A percentile compares a stretch with the other conserved stretches of the same genome.
These are phyloP conservation scores for Rattus rattus DNA, from an alignment of 2,113 vertebrate species.

Conservation along the genomic window DNA sequence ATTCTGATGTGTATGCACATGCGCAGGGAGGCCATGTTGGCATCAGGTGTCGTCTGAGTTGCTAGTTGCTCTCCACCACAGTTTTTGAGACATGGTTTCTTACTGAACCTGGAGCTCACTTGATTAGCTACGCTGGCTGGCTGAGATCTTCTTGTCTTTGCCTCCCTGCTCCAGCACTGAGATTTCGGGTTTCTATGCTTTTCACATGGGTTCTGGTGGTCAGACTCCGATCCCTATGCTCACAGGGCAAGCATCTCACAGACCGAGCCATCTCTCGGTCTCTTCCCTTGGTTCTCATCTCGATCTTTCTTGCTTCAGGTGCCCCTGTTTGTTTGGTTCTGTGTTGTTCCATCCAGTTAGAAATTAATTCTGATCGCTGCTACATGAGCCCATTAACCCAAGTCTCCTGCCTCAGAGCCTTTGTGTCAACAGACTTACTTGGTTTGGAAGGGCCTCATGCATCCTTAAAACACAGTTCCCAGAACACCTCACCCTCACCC, in stretches of 20 bases:
- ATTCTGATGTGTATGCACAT: neutral
- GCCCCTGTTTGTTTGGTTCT: neutral
- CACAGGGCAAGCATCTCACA: neutral
- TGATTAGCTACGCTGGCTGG: neutral
- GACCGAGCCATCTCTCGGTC: neutral
- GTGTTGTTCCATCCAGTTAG: neutral
- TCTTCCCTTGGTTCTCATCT: neutral
- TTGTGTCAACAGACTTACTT: neutral
- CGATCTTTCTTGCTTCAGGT: neutral
- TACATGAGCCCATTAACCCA: fast-evolving
- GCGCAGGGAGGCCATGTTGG: too few species aligned
- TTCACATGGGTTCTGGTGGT: too few species aligned
- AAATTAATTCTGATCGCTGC: neutral
- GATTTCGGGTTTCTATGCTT: neutral
- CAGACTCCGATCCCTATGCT: neutral
- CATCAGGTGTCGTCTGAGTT: neutral
- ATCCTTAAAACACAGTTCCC: neutral
- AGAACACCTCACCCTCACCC: neutral
- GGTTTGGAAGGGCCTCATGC: too few species aligned
- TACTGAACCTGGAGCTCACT: neutral
- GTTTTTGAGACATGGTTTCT: neutral
- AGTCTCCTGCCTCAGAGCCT: neutral
- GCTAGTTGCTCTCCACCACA: neutral
- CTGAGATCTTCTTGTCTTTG: neutral
- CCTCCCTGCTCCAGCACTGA: neutral